Conservation (phyloP, 2,797 vertebrate species). For the Monodelphis domestica region DNA sequence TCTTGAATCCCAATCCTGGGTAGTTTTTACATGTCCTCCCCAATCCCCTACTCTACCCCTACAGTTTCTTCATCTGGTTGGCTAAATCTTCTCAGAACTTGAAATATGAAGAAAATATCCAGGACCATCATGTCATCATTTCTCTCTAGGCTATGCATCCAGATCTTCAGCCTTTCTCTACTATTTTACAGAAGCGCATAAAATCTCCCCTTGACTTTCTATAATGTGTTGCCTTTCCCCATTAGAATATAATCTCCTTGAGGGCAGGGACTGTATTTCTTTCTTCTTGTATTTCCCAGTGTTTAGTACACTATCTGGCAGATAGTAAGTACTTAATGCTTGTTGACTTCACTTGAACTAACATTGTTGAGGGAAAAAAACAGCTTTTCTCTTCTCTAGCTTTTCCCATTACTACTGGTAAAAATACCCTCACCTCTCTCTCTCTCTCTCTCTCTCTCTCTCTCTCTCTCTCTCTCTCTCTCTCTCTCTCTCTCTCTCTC, state of each 20-base stretch:
- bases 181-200: neutral
- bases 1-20: neutral
- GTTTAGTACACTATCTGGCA: neutral
- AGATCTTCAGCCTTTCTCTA: neutral
- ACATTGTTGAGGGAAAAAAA: neutral
- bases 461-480: no score
- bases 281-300: neutral
- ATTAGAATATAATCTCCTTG: neutral
- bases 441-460: no score
- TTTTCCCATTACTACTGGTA: neutral
- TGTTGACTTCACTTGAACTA: neutral
- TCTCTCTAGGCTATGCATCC: neutral
- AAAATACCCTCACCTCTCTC: neutral
- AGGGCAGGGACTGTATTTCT: neutral
- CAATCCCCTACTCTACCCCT: neutral
- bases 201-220: neutral
- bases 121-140: neutral
- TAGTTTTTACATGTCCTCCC: neutral
- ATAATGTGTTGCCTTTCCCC: neutral
- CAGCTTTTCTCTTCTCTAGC: neutral
- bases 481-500: no score
- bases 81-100: neutral
- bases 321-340: neutral
- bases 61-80: neutral
- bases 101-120: neutral